Conservation (phyloP, 2,888 invertebrate genomes). For the Baronia brevicornis region DNA sequence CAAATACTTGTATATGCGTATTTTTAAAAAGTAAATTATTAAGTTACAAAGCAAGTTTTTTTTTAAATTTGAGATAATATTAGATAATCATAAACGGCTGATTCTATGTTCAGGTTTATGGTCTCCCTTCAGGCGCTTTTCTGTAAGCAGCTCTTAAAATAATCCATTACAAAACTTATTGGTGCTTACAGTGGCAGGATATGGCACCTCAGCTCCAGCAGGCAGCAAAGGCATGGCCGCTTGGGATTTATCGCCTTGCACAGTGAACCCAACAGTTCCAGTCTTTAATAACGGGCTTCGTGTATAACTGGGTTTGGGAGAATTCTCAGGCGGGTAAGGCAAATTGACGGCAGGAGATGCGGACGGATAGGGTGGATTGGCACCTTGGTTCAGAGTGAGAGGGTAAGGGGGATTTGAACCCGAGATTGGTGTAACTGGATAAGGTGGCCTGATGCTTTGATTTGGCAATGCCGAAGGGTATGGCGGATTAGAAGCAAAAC, state of each 20-base stretch:
- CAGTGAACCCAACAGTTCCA: conserved; percentile 33
- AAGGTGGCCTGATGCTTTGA: conserved; percentile 13
- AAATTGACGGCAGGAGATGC: too few relatives aligned
- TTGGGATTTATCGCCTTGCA: conserved; percentile 10
- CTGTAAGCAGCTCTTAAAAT: too few relatives aligned
- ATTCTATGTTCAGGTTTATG: too few relatives aligned
- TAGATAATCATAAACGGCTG: too few relatives aligned
- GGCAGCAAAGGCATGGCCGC: conserved; percentile 32
- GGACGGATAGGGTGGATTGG: not conserved
- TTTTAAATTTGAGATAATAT: too few relatives aligned
- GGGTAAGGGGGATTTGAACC: conserved; percentile 16
- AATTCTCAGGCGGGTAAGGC: too few relatives aligned
- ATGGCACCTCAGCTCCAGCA: conserved; percentile 28
- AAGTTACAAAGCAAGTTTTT: too few relatives aligned
- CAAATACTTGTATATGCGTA: too few relatives aligned
- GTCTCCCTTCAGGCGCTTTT: too few relatives aligned
- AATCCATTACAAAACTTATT: too few relatives aligned
- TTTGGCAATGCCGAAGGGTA: conserved; percentile 17
- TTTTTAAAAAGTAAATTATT: too few relatives aligned
- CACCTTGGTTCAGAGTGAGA: conserved; percentile 1
- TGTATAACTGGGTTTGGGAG: conserved; percentile 11
- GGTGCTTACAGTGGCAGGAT: conserved; percentile 29
- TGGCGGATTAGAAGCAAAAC: conserved; percentile 16
- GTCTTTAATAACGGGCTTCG: conserved; percentile 24
- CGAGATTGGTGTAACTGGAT: conserved; percentile 10